Conservation (phyloP, 1,140 invertebrate species). For the Drosophila bocki region DNA sequence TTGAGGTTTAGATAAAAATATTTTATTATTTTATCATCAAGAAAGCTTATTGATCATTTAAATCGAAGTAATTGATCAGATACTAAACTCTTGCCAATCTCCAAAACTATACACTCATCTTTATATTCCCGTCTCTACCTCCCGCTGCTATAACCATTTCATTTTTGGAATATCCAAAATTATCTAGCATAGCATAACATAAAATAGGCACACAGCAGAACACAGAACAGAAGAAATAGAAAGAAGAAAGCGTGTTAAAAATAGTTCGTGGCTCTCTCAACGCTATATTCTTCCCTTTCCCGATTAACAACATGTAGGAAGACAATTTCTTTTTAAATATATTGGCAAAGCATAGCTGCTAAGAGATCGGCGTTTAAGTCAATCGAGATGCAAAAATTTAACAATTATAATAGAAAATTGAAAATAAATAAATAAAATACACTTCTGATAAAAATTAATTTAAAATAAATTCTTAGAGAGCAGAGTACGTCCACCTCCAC, state of each 20-base stretch:
- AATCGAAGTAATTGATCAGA: conserved; percentile 18
- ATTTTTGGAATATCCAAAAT: conserved; percentile 64
- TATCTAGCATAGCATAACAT: conserved; percentile 43
- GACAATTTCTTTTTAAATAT: conserved; percentile 1
- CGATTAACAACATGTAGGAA: conserved; percentile 12
- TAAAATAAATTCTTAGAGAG: neutral
- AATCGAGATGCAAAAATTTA: neutral
- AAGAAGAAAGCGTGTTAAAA: conserved; percentile 70
- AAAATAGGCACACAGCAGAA: conserved; percentile 11
- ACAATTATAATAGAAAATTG: neutral
- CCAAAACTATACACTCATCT: neutral
- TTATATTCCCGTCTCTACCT: neutral
- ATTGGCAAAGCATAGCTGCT: conserved; percentile 4
- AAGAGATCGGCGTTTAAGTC: neutral
- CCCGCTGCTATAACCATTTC: conserved; percentile 8
- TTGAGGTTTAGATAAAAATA: neutral
- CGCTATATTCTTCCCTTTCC: conserved; percentile 13
- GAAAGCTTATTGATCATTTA: conserved; percentile 1
- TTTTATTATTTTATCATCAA: neutral
- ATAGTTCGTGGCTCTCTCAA: conserved; percentile 66
- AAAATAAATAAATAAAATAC: too few relatives aligned
- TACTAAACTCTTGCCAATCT: neutral
- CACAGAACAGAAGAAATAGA: conserved; percentile 6
- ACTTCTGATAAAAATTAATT: neutral
- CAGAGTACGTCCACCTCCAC: neutral